Evolutionary conservation across 2,888 invertebrate genomes (phyloP).

Genomic region (Eupithecia tripunctaria): DNA sequence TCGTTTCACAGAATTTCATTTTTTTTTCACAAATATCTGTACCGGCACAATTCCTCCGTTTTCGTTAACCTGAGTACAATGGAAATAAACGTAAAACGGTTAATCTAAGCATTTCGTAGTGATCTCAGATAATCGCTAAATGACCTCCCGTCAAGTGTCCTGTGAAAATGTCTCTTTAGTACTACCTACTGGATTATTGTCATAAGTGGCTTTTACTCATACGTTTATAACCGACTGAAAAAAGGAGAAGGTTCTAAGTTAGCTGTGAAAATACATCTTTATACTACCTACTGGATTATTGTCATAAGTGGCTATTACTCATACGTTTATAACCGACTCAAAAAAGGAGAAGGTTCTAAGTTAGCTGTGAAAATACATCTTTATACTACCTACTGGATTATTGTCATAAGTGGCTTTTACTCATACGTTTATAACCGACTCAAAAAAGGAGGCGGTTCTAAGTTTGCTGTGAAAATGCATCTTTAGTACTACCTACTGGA

Average conservation of each 20-base stretch:
- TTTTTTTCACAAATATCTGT: too few species aligned
- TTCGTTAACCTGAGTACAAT: conserved; percentile 16
- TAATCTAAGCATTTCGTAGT: conserved; percentile 59
- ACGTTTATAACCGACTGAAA: too few species aligned
- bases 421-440: too few species aligned
- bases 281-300: background rate
- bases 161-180: conserved; percentile 36
- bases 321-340: too few species aligned
- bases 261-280: conserved; percentile 35
- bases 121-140: conserved; percentile 47
- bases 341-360: too few species aligned
- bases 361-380: conserved; percentile 33
- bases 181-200: background rate
- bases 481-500: conserved; percentile 15
- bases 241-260: too few species aligned
- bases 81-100: conserved; percentile 43
- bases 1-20: too few species aligned
- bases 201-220: background rate
- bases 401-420: conserved; percentile 1
- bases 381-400: conserved; percentile 9
- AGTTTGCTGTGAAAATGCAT: conserved; percentile 30
- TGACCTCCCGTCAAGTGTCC: conserved; percentile 41
- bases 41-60: background rate
- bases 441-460: too few species aligned
- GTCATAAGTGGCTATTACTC: background rate